Evolutionary conservation across 2,888 invertebrate genomes (phyloP), one percentile per base, ranked within the genome.

Genomic region (Microctonus hyperodae): DNA sequence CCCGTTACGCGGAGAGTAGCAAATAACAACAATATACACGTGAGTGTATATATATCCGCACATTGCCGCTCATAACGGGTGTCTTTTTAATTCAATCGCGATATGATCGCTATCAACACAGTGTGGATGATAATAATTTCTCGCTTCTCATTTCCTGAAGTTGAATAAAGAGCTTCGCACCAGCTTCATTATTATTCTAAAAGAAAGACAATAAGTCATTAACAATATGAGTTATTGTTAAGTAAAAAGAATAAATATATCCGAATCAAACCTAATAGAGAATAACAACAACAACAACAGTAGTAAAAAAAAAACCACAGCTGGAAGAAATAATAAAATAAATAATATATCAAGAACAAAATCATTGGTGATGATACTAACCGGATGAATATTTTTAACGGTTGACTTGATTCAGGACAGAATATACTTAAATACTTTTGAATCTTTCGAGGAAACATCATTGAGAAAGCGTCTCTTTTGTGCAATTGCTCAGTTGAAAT

Each of bases 21-120:
- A 51, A 33, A n/a, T 51, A 48, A 33, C 25, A 28, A 23, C 6
- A 44, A 44, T 44, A 44, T 16, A 44, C 16, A 16, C 16, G 2
- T 16, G 2, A 16, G 9, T 44, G 16, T 44, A 6, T 44, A 53
- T 40, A 25, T 62, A 51, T 51, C 35, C 37, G 53, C 53, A 35
- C 35, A 33, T 11, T 33, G 33, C 33, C 48, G 35, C 33, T 60
- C 61, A 61, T 66, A 66, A 66, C 66, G 66, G 66, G 56, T 66
- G 61, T 66, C 56, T 55, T 37, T 62, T 58, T 56, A 57, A 62
- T 61, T 65, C 35, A 58, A 37, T 50, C 50, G 61, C 28, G 53
- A 53, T 53, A 53, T n/a, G 13, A 53, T 53, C 53, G 25, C n/a
- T 23, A 23, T 28, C 23, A 28, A 11, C 13, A 25, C n/a, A 11